Base-by-base conservation (phyloP, 2,888 invertebrate species). In the Chrysolina haemoptera region DNA sequence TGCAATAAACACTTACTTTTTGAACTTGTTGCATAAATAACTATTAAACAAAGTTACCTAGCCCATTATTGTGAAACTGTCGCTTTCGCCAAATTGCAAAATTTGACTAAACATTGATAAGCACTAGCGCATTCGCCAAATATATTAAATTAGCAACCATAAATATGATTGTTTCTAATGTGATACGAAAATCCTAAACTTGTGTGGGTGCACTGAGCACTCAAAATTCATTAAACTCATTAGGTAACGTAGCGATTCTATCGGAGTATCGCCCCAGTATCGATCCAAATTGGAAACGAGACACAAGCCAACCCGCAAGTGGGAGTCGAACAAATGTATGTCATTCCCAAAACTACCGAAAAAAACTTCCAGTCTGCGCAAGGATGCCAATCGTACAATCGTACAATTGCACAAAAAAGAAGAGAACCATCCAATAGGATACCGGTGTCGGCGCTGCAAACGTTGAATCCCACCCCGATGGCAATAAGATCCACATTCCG, bases 401-500 rank as follows among this genome's bases (percentile, higher is more conserved):
- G 77, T 78, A 82, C 83, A 86, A 85, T 85, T 81, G 80, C 82
- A 82, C 74, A 84, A 83, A 84, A 84, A 85, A 85, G 85, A 82
- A 79, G 79, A 78, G 83, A 78, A 81, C 79, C 83, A 82, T 83
- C 86, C 85, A 86, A 85, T 85, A 79, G 83, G 81, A 83, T 79
- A 81, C 82, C 81, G 80, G 78, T 80, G 84, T 73, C 81, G 82
- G 79, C 82, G 84, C 80, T 81, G 80, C 82, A 82, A 83, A 82
- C 85, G 80, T 83, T 85, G 85, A 84, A 84, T 85, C 85, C 84
- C 83, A 83, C 85, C 84, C 82, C 84, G 83, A 82, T 79, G 82
- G 86, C 87, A 87, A 86, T 87, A 86, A 86, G 86, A 86, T 86
- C 86, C 84, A 85, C 86, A 86, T 85, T 86, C 83, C 85, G 85